A percentile compares a stretch with the other conserved stretches of the same genome.
Conservation (phyloP, 2,797 vertebrate species). For the Okamejei kenojei region DNA sequence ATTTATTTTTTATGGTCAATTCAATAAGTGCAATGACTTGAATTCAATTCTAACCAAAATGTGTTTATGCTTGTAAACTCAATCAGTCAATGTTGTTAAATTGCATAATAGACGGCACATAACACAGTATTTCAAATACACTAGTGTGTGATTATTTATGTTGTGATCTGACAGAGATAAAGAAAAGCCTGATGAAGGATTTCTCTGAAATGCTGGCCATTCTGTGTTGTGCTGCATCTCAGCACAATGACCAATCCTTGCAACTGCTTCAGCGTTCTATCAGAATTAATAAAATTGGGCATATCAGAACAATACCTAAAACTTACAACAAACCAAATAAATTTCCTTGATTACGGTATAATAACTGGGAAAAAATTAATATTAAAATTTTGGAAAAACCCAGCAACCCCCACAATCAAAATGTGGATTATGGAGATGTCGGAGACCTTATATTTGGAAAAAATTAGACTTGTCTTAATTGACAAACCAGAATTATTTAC, state of each 20-base stretch:
- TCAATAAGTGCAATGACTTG: neutral
- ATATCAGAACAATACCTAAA: too few species aligned
- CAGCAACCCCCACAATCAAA: too few species aligned
- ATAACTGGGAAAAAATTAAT: too few species aligned
- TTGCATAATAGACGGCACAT: neutral
- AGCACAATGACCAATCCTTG: neutral
- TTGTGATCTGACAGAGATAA: neutral
- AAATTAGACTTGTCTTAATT: too few species aligned
- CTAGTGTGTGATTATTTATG: neutral
- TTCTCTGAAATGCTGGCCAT: neutral
- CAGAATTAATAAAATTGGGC: too few species aligned
- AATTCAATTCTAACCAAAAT: neutral
- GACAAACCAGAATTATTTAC: too few species aligned
- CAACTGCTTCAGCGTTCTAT: neutral
- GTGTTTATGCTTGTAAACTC: neutral
- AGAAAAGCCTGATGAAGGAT: neutral
- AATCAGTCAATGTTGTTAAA: neutral
- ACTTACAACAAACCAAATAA: too few species aligned
- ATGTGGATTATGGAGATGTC: too few species aligned
- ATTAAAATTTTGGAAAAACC: too few species aligned
- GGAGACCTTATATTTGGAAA: too few species aligned
- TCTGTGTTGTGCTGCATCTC: neutral
- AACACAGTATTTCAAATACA: neutral
- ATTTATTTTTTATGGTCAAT: neutral
- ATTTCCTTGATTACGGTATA: too few species aligned